These are phyloP conservation scores for Apodemus speciosus DNA, from an alignment of 2,113 vertebrate genomes.

Conservation along the genomic window DNA sequence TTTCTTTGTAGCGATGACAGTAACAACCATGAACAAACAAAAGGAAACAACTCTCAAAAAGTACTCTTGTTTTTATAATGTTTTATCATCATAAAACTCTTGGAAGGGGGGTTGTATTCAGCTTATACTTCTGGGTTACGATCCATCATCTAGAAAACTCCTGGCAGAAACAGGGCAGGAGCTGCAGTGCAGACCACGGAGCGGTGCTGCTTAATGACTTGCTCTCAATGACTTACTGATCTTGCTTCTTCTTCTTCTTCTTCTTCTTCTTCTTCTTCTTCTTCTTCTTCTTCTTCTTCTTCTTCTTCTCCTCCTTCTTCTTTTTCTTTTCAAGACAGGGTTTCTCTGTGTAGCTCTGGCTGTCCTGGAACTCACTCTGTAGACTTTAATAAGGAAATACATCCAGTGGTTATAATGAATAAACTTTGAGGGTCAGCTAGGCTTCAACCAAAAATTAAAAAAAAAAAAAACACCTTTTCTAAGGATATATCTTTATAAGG, in stretches of 20 bases:
- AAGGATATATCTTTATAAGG: background rate
- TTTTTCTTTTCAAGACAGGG: too few species aligned
- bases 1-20: background rate
- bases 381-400: background rate
- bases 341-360: too few species aligned
- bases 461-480: background rate
- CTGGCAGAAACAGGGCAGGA: too few species aligned
- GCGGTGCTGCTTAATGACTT: background rate
- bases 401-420: constrained; percentile 1
- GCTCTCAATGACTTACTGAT: too few species aligned
- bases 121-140: background rate
- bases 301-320: too few species aligned
- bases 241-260: too few species aligned
- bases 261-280: too few species aligned
- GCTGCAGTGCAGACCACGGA: background rate
- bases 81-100: background rate
- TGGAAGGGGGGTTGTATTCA: background rate
- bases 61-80: background rate
- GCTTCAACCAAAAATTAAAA: background rate
- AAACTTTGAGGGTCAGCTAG: background rate
- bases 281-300: too few species aligned
- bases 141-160: background rate
- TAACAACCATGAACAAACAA: background rate
- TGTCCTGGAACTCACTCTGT: too few species aligned
- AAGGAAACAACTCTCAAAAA: background rate